Evolutionary conservation across 2,888 invertebrate species (phyloP).

Genomic region (Ophion slaviceki): DNA sequence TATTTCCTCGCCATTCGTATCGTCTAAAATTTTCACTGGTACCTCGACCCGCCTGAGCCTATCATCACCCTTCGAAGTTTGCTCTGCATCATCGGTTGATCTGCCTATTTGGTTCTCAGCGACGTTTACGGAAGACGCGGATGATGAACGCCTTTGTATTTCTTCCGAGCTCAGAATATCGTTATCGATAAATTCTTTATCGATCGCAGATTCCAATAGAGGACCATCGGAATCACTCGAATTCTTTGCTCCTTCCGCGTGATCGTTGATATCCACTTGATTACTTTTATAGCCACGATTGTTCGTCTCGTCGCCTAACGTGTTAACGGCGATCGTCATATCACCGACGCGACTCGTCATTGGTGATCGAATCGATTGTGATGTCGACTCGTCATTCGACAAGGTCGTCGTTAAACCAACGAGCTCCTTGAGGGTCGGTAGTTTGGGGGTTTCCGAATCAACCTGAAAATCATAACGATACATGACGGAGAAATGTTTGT

Average conservation of each 20-base stretch:
- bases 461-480: slow-evolving; percentile 82
- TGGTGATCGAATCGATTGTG: slow-evolving; percentile 33
- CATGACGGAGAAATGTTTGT: slow-evolving; percentile 56
- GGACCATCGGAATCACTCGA: not conserved
- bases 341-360: slow-evolving; percentile 30
- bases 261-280: not conserved
- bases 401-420: slow-evolving; percentile 70
- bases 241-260: not conserved
- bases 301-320: slow-evolving; percentile 1
- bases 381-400: slow-evolving; percentile 27
- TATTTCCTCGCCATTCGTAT: slow-evolving; percentile 61
- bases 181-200: slow-evolving; percentile 51
- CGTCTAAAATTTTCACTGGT: slow-evolving; percentile 69
- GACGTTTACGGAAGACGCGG: slow-evolving; percentile 16
- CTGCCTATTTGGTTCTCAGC: not conserved
- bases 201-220: slow-evolving; percentile 1
- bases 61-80: slow-evolving; percentile 10
- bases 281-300: slow-evolving; percentile 14
- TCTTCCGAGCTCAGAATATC: slow-evolving; percentile 61
- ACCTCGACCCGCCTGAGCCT: slow-evolving; percentile 61
- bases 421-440: slow-evolving; percentile 80
- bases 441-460: slow-evolving; percentile 71
- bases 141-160: slow-evolving; percentile 47
- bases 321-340: slow-evolving; percentile 28
- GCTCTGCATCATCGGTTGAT: slow-evolving; percentile 13